Evolutionary conservation across 2,797 vertebrate species (phyloP), one percentile per base, ranked within the genome.

Genomic region (Mus caroli): DNA sequence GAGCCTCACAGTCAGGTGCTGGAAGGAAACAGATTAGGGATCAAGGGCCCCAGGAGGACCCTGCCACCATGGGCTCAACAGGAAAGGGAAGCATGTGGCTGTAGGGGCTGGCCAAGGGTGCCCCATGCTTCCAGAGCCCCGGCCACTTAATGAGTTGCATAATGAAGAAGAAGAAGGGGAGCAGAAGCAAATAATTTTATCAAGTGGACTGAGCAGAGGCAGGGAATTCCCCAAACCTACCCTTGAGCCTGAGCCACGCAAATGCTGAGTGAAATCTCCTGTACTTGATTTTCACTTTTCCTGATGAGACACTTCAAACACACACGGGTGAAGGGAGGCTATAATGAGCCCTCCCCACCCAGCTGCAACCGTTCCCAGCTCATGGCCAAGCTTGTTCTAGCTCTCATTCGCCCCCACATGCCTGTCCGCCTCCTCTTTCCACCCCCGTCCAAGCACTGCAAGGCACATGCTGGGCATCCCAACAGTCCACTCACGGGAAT

Each of bases 261-360:
- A 76, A 95, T 31, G 37, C 54, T 37, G 7, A 64, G 22, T 71
- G 71, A 73, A 50, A 64, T 92, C 34, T 83, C 62, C 77, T 90
- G 54, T 76, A 19, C 31, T 95, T 90, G 64, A 62, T 88, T 94
- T 75, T 92, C 93, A 90, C 60, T 93, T 91, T 88, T 80, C 56
- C 26, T 60, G 60, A 90, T 26, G 37, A 93, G 62, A 69, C 56
- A 52, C 86, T 95, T 85, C 37, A 94, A 93, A 94, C 77, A 94
- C 24, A 94, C 43, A 80, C 67, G 37, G 54, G 67, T 77, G 83
- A 91, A 75, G n/a, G 52, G 58, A 90, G 40, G 73, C 24, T 37
- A 12, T 31, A 87, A 60, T 46, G 93, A 90, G 20, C 40, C 83
- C n/a, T 84, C 26, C 3, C 14, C 7, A 12, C 20, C 37, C 50